Evolutionary conservation across 35 echinoderm and acorn worm genomes (phyloP).

Genomic region (Heliocidaris tuberculata): DNA sequence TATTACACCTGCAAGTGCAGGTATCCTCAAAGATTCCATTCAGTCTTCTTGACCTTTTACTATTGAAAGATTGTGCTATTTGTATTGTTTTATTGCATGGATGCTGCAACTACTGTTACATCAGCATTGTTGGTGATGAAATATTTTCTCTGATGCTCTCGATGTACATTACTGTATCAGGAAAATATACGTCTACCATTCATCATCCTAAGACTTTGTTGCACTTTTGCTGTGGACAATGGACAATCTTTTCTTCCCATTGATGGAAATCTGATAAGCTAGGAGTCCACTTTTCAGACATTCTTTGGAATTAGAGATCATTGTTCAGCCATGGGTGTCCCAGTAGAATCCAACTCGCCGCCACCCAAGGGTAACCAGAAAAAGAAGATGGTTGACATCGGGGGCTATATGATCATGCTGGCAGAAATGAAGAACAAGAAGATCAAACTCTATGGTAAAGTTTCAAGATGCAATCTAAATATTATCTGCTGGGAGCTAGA

Average conservation of each 20-base stretch:
- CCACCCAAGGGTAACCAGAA: neutral
- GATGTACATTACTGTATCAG: neutral
- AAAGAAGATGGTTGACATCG: conserved; percentile 69
- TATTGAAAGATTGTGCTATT: too few relatives aligned
- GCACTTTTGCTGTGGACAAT: too few relatives aligned
- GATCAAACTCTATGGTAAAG: conserved; percentile 87
- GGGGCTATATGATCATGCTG: conserved; percentile 85
- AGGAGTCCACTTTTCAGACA: too few relatives aligned
- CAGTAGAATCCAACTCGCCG: neutral
- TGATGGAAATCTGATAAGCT: too few relatives aligned
- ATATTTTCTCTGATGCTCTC: neutral
- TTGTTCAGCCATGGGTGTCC: conserved; percentile 5
- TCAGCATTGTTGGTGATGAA: neutral
- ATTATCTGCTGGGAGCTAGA: neutral
- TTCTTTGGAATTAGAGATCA: neutral
- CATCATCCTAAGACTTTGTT: neutral
- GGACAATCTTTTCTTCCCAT: too few relatives aligned
- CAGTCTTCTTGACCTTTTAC: too few relatives aligned
- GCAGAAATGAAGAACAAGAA: conserved; percentile 68
- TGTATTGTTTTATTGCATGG: neutral
- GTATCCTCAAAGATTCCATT: neutral
- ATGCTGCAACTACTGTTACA: neutral
- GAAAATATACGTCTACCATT: neutral
- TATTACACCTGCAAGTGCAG: too few relatives aligned
- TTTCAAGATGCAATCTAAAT: neutral